Evolutionary conservation across 1,140 invertebrate species (phyloP).

Genomic region (Laupala kohalensis): DNA sequence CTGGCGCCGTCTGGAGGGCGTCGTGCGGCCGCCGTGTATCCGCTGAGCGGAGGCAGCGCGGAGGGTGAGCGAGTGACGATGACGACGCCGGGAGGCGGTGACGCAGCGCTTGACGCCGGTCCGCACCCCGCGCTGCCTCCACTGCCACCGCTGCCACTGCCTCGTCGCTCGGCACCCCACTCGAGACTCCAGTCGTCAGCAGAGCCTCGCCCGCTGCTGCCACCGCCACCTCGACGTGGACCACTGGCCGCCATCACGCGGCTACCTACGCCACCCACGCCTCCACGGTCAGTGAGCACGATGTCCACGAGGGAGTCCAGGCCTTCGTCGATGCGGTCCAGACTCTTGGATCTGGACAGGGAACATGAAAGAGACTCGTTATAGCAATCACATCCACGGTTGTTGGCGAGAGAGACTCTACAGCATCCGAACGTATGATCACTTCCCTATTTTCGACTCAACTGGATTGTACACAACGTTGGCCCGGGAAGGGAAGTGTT

Average conservation of each 20-base stretch:
- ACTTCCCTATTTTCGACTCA: too few relatives aligned
- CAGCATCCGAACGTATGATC: too few relatives aligned
- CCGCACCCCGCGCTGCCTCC: background rate
- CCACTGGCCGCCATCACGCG: conserved; percentile 55
- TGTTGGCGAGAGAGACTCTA: too few relatives aligned
- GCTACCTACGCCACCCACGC: conserved; percentile 51
- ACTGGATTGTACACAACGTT: too few relatives aligned
- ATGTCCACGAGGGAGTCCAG: conserved; percentile 58
- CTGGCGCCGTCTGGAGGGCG: background rate
- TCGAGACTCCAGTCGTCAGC: conserved; percentile 13
- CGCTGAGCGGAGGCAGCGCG: background rate
- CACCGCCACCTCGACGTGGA: conserved; percentile 18
- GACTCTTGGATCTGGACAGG: conserved; percentile 46
- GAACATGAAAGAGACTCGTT: too few relatives aligned
- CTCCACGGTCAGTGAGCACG: conserved; percentile 36
- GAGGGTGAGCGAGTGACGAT: conserved; percentile 15
- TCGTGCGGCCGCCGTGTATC: background rate
- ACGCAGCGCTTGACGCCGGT: background rate
- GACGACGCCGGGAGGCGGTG: conserved; percentile 11
- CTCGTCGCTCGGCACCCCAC: background rate
- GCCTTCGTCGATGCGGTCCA: conserved; percentile 63
- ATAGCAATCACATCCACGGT: too few relatives aligned
- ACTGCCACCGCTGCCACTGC: background rate
- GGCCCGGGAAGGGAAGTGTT: too few relatives aligned
- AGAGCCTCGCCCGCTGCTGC: conserved; percentile 8